A percentile compares a stretch with the other conserved stretches of the same genome.
These are phyloP conservation scores for Taenioides sp. DNA, from an alignment of 2,797 vertebrate genomes.

Conservation along the genomic window DNA sequence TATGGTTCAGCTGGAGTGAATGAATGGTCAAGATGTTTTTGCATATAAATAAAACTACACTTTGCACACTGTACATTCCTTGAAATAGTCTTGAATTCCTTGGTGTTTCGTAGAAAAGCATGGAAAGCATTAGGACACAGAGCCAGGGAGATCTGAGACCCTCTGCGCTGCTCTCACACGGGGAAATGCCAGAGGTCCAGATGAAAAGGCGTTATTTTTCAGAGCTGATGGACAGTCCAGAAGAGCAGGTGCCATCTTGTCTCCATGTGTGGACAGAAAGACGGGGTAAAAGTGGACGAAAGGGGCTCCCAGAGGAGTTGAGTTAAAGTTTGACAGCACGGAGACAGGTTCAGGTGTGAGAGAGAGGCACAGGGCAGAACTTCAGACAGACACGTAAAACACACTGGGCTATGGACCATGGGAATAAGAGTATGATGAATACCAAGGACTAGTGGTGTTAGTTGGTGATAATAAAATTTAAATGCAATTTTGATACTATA, in stretches of 20 bases:
- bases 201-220: slow-evolving; percentile 34
- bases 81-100: background rate
- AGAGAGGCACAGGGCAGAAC: slow-evolving; percentile 1
- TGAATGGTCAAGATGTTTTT: no score
- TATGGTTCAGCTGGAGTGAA: no score
- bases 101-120: background rate
- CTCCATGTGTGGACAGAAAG: slow-evolving; percentile 50
- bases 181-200: slow-evolving; percentile 1
- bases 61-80: background rate
- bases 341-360: slow-evolving; percentile 11
- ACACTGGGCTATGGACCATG: background rate
- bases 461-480: no score
- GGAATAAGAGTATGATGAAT: no score
- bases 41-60: background rate
- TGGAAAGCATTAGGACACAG: background rate
- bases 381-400: background rate
- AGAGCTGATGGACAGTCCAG: slow-evolving; percentile 34
- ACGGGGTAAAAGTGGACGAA: slow-evolving; percentile 19
- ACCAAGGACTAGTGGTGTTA: no score
- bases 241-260: slow-evolving; percentile 63
- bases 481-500: no score
- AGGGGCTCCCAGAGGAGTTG: slow-evolving; percentile 10
- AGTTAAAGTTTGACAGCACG: slow-evolving; percentile 14
- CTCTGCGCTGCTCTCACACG: background rate
- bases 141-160: background rate